Base-by-base conservation (phyloP, 2,797 vertebrate species). In the Margarornis squamiger region DNA sequence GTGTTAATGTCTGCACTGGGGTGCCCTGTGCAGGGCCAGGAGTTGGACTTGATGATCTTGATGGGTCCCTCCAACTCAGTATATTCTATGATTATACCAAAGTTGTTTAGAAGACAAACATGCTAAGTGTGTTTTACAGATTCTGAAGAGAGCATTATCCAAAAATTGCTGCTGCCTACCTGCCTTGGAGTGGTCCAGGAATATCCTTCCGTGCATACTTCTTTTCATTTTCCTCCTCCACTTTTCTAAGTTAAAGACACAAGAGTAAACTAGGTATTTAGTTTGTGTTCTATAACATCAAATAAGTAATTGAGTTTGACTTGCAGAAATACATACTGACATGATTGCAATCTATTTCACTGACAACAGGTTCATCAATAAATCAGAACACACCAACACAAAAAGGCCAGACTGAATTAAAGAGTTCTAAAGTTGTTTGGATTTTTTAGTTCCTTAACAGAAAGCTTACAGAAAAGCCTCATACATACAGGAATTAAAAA, bases 141-240 rank as follows among this genome's bases (percentile, higher is more conserved):
- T 63, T 48, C 58, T 34, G 27, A 63, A 46, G 75, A 95, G 29
- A 89, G 21, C 27, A 48, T 72, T 23, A 76, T 21, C 8, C 34
- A 68, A 84, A 46, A 46, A 9, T 20, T n/a, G 51, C 3, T 93
- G 63, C 57, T 57, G 89, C 99, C 96, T 98, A 99, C 99, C 99
- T 98, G 98, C 98, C 99, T 96, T 99, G 99, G 81, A 99, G 98
- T 6, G 99, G 99, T 78, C 99, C 99, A 39, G 99, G 99, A 95
- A 99, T 99, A 96, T 98, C 99, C 88, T 97, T 98, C 89, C 99
- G 98, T 62, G 95, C 85, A 58, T 98, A 97, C 67, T 95, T 98
- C 61, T 95, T 98, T 79, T 98, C 98, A 83, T 97, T 94, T 86
- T 98, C 98, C 32, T 98, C 98, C 41, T 98, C 98, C 32, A 41